Evolutionary conservation across 2,797 vertebrate species (phyloP).

Genomic region (Crenuchus spilurus): DNA sequence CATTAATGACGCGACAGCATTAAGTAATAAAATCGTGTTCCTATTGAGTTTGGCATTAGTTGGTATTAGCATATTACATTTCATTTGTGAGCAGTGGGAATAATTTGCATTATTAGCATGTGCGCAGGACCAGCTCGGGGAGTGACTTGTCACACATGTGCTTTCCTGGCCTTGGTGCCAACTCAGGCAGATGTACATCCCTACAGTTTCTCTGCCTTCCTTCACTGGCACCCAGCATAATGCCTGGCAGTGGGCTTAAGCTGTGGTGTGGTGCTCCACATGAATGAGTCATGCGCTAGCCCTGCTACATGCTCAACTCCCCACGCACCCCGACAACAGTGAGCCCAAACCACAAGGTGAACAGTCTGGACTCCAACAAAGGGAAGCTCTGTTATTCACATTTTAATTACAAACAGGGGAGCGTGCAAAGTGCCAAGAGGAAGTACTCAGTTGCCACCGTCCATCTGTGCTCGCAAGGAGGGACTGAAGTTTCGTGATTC

Average conservation of each 20-base stretch:
- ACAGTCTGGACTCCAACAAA: constrained; percentile 47
- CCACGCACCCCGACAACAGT: constrained; percentile 50
- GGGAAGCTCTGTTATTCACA: constrained; percentile 35
- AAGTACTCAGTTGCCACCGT: constrained; percentile 22
- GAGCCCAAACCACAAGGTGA: constrained; percentile 55
- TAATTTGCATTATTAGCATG: constrained; percentile 61
- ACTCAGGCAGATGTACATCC: constrained; percentile 59
- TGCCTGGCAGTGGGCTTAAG: constrained; percentile 57
- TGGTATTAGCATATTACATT: constrained; percentile 61
- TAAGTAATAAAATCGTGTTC: constrained; percentile 27
- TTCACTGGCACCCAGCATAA: constrained; percentile 51
- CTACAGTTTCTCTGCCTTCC: constrained; percentile 47
- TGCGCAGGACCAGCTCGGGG: constrained; percentile 52
- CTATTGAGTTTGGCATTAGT: constrained; percentile 49
- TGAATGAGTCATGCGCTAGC: constrained; percentile 69
- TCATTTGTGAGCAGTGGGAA: constrained; percentile 31
- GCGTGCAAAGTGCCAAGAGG: constrained; percentile 19
- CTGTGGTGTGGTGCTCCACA: constrained; percentile 58
- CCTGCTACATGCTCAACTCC: constrained; percentile 59
- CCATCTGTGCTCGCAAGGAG: constrained; percentile 47
- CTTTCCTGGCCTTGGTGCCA: constrained; percentile 53
- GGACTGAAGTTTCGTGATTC: neutral
- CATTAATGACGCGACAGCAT: neutral
- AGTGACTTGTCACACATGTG: constrained; percentile 52
- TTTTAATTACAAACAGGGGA: constrained; percentile 45